A percentile compares a stretch with the other conserved stretches of the same genome.
These are phyloP conservation scores for Dasypus novemcinctus DNA, from an alignment of 2,113 vertebrate species.

Conservation along the genomic window DNA sequence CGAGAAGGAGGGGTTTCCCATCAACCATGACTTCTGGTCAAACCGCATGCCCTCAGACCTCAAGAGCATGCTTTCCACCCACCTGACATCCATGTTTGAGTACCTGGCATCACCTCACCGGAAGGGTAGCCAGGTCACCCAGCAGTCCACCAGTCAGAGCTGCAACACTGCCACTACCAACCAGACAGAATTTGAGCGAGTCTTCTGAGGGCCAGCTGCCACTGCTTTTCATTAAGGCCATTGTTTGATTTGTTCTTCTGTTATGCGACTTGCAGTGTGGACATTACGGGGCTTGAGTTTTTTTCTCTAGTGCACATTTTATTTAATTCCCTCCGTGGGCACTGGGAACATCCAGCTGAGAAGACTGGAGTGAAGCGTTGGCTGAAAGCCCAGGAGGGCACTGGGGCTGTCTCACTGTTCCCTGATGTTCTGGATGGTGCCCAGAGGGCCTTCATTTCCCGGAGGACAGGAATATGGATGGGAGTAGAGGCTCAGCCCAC, in stretches of 20 bases:
- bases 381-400: background rate
- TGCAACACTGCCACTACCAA: no score
- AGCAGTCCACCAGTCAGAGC: no score
- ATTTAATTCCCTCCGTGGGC: background rate
- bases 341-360: background rate
- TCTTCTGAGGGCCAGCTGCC: no score
- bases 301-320: background rate
- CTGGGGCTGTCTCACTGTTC: background rate
- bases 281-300: background rate
- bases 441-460: background rate
- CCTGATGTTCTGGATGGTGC: background rate
- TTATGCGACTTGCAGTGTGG: background rate
- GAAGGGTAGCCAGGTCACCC: no score
- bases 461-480: background rate
- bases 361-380: background rate
- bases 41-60: slow-evolving; percentile 99
- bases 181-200: no score
- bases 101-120: no score
- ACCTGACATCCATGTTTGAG: no score
- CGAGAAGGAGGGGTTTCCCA: slow-evolving; percentile 92
- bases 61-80: no score
- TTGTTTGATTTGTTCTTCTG: no score
- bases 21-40: slow-evolving; percentile 99
- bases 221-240: no score
- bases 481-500: background rate